Evolutionary conservation across 2,888 invertebrate genomes (phyloP).

Genomic region (Nomada goodeniana): DNA sequence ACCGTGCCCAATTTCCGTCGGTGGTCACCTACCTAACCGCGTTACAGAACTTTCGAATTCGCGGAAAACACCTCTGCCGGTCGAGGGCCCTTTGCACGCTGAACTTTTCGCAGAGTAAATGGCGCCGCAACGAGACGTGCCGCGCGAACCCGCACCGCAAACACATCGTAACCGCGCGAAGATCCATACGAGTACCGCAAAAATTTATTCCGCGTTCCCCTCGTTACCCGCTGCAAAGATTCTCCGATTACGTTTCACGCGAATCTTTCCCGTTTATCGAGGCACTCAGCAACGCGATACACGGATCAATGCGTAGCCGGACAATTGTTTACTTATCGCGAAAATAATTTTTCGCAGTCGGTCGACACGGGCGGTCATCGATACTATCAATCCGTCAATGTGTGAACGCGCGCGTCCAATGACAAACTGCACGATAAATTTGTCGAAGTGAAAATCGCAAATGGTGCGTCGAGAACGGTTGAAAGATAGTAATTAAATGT

Average conservation of each 20-base stretch:
- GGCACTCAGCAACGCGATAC: no score
- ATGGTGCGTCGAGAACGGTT: no score
- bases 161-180: slow-evolving; percentile 33
- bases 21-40: slow-evolving; percentile 52
- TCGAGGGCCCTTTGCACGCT: slow-evolving; percentile 46
- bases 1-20: slow-evolving; percentile 39
- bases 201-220: slow-evolving; percentile 20
- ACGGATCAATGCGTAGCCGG: no score
- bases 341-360: no score
- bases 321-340: no score
- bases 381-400: no score
- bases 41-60: slow-evolving; percentile 49
- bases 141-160: slow-evolving; percentile 20
- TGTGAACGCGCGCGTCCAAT: no score
- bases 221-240: neutral
- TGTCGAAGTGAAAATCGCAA: no score
- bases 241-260: neutral
- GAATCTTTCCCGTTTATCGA: no score
- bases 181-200: slow-evolving; percentile 3
- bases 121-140: slow-evolving; percentile 45
- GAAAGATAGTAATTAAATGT: no score
- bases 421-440: no score
- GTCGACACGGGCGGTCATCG: no score
- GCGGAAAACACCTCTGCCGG: slow-evolving; percentile 33
- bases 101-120: slow-evolving; percentile 64